phyloP scores from a whole-genome alignment of 2,888 invertebrate species.

The Choreutis nemorana region DNA sequence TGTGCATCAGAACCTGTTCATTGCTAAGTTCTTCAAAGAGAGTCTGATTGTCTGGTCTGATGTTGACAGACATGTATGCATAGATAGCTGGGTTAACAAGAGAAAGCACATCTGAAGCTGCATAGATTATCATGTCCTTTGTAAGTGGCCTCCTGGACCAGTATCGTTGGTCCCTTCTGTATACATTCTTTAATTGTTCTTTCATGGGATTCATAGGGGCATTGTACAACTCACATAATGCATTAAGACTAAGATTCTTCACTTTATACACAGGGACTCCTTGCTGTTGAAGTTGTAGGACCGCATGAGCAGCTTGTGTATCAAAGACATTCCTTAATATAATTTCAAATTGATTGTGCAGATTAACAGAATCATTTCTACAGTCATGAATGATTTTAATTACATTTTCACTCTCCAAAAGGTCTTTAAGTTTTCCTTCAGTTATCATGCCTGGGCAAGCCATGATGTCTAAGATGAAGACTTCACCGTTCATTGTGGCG shows the following conservation, averaged over 20 bases:
- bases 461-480: slow-evolving; percentile 88
- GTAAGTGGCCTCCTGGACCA: slow-evolving; percentile 91
- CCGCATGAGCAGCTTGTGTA: slow-evolving; percentile 92
- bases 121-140: slow-evolving; percentile 91
- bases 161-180: slow-evolving; percentile 83
- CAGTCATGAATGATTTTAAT: slow-evolving; percentile 94
- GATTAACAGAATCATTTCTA: slow-evolving; percentile 88
- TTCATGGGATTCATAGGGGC: slow-evolving; percentile 91
- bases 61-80: slow-evolving; percentile 70
- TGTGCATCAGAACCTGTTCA: slow-evolving; percentile 87
- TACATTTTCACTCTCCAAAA: slow-evolving; percentile 82
- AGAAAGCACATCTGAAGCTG: slow-evolving; percentile 88
- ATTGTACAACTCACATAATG: slow-evolving; percentile 88
- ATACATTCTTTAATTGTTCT: slow-evolving; percentile 87
- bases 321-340: slow-evolving; percentile 87
- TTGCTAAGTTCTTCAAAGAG: slow-evolving; percentile 86
- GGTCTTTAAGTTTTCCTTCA: slow-evolving; percentile 78
- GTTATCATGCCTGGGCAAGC: slow-evolving; percentile 82
- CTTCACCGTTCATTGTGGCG: slow-evolving; percentile 82
- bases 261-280: slow-evolving; percentile 94
- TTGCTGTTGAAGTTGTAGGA: slow-evolving; percentile 88
- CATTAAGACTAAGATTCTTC: slow-evolving; percentile 90
- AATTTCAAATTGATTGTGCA: slow-evolving; percentile 86
- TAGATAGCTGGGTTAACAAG: slow-evolving; percentile 88
- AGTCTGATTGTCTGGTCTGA: slow-evolving; percentile 74